Base-by-base conservation (phyloP, 30 jellyfish, hydroid and myxozoan species). In the Pelagia noctiluca region DNA sequence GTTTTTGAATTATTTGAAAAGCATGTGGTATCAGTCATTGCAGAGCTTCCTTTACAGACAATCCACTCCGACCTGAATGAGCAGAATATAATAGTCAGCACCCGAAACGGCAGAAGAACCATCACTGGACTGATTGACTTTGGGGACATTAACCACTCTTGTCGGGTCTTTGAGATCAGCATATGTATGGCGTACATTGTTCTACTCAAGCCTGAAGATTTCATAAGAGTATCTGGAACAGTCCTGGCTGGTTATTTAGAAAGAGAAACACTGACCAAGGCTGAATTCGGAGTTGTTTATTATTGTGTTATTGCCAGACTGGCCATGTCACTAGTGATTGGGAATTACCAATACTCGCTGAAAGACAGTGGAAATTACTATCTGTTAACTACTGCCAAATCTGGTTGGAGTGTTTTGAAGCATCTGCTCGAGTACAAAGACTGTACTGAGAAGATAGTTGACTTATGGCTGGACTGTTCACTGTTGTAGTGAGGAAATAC, bases 171-270 rank as follows among this genome's bases (percentile, higher is more conserved):
- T 42, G 93, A 83, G 57, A 49, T 83, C 7, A 81, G 69, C 11
- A 83, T 52, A 24, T 72, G 80, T 46, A 83, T 83, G 72, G 80
- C 86, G n/a, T 83, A 83, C 57, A 50, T 83, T 38, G 79, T 72
- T 0, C 42, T 69, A 66, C 87, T 49, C 18, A 26, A 65, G 60
- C 77, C 75, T 18, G 30, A 52, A 5, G 93, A 83, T 28, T 71
- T 68, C 60, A 47, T 61, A 3, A 11, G 28, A 22, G 54, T 35
- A 24, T 70, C 81, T 22, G 93, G 86, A 3, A 16, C 29, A 24
- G 80, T 83, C 0, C 66, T 83, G 3, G 23, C 79, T 5, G 93
- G 93, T 1, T 83, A 67, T 50, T n/a, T n/a, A n/a, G n/a, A n/a
- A n/a, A n/a, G n/a, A n/a, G n/a, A n/a, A n/a, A n/a, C n/a, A n/a